These are phyloP conservation scores for Carduelis carduelis DNA, from an alignment of 2,797 vertebrate species.

Conservation along the genomic window DNA sequence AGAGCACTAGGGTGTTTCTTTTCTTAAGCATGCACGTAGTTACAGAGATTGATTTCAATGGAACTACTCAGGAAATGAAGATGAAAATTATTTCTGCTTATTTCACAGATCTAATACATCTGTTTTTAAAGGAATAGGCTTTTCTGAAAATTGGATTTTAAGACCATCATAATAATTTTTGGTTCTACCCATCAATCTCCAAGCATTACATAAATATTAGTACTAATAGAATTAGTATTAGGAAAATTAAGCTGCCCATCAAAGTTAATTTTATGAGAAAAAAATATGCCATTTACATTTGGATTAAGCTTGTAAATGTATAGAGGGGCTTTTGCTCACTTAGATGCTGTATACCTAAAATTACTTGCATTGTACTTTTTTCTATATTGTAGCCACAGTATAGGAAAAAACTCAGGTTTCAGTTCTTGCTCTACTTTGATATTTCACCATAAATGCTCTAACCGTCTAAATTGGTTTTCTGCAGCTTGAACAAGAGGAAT, in stretches of 20 bases:
- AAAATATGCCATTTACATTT: not conserved
- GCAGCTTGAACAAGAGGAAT: not conserved
- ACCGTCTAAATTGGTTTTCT: rapidly evolving
- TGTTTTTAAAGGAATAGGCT: not conserved
- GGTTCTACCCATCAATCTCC: not conserved
- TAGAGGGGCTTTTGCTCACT: not conserved
- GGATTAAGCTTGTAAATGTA: not conserved
- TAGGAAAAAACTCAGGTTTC: not conserved
- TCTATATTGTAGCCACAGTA: not conserved
- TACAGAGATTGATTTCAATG: not conserved
- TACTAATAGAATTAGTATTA: not conserved
- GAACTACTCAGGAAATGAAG: not conserved
- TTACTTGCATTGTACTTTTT: not conserved
- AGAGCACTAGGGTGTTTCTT: not conserved
- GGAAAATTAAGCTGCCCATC: not conserved
- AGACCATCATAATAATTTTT: not conserved
- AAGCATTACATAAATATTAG: not conserved
- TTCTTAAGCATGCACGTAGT: not conserved
- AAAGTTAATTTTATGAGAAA: not conserved
- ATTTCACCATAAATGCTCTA: not conserved
- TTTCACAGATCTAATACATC: slow-evolving; percentile 3
- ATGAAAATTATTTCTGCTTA: not conserved
- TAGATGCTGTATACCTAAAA: not conserved
- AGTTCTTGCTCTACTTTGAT: not conserved
- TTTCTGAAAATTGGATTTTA: slow-evolving; percentile 26